These are phyloP conservation scores for Pristionchus japonicus DNA, from an alignment of 2,888 invertebrate genomes.

Conservation along the genomic window DNA sequence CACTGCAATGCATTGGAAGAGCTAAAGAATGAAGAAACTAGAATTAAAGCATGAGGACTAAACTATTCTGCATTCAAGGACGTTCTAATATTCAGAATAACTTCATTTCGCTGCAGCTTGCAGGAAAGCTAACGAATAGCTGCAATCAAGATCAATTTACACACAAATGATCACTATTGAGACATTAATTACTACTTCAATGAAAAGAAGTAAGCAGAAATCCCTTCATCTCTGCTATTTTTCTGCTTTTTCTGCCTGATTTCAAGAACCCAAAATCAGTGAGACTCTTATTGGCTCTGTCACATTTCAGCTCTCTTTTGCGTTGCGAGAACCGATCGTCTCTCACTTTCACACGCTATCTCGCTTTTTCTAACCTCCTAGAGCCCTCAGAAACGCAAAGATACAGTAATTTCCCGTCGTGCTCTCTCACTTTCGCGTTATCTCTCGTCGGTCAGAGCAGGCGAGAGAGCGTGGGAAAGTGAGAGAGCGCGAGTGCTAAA, in stretches of 20 bases:
- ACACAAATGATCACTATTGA: too few relatives aligned
- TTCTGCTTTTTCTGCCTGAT: background rate
- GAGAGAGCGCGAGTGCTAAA: background rate
- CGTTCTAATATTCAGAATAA: too few relatives aligned
- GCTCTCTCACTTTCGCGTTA: too few relatives aligned
- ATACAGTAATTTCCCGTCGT: background rate
- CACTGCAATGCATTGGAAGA: too few relatives aligned
- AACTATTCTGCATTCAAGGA: too few relatives aligned
- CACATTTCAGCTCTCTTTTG: slow-evolving; percentile 14
- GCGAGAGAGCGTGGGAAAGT: background rate
- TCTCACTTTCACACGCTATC: background rate
- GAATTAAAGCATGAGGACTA: too few relatives aligned
- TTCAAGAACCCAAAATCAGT: background rate
- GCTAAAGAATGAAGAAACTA: too few relatives aligned
- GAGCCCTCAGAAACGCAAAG: background rate
- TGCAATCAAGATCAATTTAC: too few relatives aligned
- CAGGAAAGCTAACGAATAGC: too few relatives aligned
- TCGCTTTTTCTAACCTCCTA: background rate
- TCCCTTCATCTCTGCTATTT: background rate
- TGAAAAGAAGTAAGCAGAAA: background rate
- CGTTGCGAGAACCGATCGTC: background rate
- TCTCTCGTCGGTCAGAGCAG: background rate
- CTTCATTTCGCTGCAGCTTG: too few relatives aligned
- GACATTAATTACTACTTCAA: too few relatives aligned
- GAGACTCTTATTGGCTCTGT: slow-evolving; percentile 34